Conservation (phyloP, 2,113 vertebrate species). For the Dermatemys mawii region DNA sequence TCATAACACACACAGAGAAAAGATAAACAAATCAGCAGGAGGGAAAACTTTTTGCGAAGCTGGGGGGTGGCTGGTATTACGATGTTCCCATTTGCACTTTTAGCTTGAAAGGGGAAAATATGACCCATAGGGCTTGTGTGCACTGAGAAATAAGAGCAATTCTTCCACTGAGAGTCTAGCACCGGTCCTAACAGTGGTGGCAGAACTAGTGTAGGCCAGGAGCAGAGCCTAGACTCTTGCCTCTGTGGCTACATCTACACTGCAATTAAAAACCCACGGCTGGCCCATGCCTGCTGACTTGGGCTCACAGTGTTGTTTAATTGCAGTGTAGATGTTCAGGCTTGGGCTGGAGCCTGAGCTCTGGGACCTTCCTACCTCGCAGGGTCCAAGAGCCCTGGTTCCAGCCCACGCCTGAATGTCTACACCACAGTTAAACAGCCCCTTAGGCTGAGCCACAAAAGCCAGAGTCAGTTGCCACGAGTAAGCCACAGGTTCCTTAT, state of each 20-base stretch:
- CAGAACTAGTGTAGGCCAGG: accelerated
- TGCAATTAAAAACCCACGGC: background rate
- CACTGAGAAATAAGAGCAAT: background rate
- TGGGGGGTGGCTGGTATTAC: background rate
- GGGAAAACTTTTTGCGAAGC: background rate
- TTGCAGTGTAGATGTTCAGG: background rate
- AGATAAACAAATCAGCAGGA: background rate
- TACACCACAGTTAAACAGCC: background rate
- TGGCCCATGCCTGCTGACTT: background rate
- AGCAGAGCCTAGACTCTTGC: background rate
- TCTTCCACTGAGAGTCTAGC: background rate
- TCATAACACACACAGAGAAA: background rate
- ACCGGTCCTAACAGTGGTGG: accelerated
- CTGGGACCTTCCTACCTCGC: background rate
- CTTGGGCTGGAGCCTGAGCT: background rate
- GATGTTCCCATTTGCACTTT: slow-evolving; percentile 4
- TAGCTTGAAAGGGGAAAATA: background rate
- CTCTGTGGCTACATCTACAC: background rate
- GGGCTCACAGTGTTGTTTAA: background rate
- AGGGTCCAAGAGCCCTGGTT: background rate
- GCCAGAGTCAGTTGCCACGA: background rate
- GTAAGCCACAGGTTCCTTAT: background rate
- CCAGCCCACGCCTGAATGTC: background rate
- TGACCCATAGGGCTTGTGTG: background rate
- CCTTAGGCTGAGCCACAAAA: background rate